Conservation (phyloP, 2,888 invertebrate species). For the Tetranychus piercei region DNA sequence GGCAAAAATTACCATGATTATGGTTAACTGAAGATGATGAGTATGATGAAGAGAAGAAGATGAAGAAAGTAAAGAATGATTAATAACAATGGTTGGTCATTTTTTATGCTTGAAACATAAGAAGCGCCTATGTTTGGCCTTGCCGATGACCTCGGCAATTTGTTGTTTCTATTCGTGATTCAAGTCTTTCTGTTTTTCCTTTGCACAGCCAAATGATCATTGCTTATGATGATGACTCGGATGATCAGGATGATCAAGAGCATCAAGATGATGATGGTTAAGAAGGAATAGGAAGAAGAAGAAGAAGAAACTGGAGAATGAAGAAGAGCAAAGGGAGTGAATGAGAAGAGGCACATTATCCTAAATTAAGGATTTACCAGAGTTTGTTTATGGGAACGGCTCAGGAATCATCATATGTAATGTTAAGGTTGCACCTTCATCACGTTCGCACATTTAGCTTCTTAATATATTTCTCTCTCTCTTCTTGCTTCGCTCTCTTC, state of each 20-base stretch:
- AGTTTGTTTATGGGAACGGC: constrained; percentile 1
- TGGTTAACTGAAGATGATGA: not conserved
- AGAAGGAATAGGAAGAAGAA: too few relatives aligned
- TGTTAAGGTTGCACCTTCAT: not conserved
- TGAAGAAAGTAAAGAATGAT: not conserved
- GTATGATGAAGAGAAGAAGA: not conserved
- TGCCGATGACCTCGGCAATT: not conserved
- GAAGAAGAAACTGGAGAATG: too few relatives aligned
- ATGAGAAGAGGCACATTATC: not conserved
- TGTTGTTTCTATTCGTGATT: not conserved
- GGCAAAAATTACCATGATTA: not conserved
- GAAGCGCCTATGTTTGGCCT: not conserved
- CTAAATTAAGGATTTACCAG: constrained; percentile 1
- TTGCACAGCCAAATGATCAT: too few relatives aligned
- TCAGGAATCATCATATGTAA: not conserved
- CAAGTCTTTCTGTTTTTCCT: not conserved
- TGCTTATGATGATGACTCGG: too few relatives aligned
- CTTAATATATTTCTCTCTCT: not conserved
- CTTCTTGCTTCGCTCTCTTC: not conserved
- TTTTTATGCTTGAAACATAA: not conserved
- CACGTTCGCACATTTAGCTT: not conserved
- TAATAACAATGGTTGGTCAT: constrained; percentile 1
- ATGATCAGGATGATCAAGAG: too few relatives aligned
- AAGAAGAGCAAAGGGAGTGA: not conserved
- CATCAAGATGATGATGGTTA: too few relatives aligned